These are phyloP conservation scores for Cetoscarus ocellatus DNA, from an alignment of 2,797 vertebrate species.

Conservation along the genomic window DNA sequence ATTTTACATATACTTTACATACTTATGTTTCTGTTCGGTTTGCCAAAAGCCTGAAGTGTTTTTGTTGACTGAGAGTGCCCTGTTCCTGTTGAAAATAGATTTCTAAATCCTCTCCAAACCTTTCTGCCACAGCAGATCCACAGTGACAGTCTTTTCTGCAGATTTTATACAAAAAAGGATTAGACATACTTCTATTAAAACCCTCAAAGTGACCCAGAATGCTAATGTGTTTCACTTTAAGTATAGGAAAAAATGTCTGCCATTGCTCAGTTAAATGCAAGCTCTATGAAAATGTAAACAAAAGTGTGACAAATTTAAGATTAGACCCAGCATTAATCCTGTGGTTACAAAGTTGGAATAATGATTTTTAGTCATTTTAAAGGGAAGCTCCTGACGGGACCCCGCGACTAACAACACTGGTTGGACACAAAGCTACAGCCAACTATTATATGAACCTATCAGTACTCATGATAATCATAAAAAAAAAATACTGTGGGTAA, in stretches of 20 bases:
- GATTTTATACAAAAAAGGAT: background rate
- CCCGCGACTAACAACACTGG: too few species aligned
- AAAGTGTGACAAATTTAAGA: too few species aligned
- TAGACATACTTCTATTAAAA: background rate
- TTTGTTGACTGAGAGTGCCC: background rate
- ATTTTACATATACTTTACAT: background rate
- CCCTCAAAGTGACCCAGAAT: constrained; percentile 3
- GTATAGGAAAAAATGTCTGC: background rate
- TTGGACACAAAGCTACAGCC: too few species aligned
- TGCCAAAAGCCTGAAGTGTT: too few species aligned
- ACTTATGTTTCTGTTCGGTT: background rate
- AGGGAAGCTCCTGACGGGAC: too few species aligned
- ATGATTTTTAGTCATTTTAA: too few species aligned
- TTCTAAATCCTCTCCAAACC: background rate
- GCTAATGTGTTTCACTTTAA: background rate
- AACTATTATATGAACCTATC: too few species aligned
- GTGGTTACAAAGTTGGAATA: too few species aligned
- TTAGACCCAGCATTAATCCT: too few species aligned
- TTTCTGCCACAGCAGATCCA: background rate
- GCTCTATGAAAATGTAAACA: too few species aligned
- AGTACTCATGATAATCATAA: too few species aligned
- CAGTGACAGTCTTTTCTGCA: background rate
- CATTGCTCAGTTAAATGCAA: background rate
- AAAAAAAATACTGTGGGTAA: too few species aligned
- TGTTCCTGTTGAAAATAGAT: background rate